Conservation (phyloP, 2,797 vertebrate species). For the Coendou prehensilis region DNA sequence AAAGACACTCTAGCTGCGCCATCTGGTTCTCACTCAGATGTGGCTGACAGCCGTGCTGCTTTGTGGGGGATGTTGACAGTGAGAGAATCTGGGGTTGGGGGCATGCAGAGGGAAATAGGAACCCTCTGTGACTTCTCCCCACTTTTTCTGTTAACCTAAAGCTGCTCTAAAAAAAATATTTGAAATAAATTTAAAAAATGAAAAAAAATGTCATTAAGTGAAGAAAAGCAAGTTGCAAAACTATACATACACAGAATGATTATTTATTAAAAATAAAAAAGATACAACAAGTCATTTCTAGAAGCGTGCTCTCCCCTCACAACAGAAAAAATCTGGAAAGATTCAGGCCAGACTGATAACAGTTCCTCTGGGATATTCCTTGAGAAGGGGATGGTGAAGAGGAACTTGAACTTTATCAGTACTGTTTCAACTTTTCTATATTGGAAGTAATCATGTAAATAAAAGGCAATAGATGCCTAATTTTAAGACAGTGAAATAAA, state of each 20-base stretch:
- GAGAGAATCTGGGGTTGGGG: too few relatives aligned
- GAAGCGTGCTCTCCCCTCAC: neutral
- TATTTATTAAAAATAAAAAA: neutral
- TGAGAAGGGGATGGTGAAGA: neutral
- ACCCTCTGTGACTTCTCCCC: too few relatives aligned
- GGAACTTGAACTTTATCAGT: neutral
- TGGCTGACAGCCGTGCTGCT: too few relatives aligned
- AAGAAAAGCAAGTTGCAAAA: slow-evolving; percentile 41
- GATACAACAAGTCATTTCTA: neutral
- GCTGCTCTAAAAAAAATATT: too few relatives aligned
- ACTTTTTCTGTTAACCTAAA: too few relatives aligned
- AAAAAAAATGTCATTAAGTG: neutral
- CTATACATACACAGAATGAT: neutral
- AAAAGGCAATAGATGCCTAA: neutral
- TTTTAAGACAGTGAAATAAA: neutral
- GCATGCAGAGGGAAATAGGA: too few relatives aligned
- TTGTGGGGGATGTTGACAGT: too few relatives aligned
- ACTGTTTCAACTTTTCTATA: neutral
- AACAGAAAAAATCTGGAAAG: neutral
- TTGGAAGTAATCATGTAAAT: neutral
- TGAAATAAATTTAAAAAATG: too few relatives aligned
- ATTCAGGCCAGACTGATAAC: neutral
- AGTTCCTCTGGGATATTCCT: neutral
- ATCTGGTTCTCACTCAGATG: neutral
- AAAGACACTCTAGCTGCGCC: neutral